phyloP scores from a whole-genome alignment of 2,797 vertebrate genomes.

The Thunnus albacares region DNA sequence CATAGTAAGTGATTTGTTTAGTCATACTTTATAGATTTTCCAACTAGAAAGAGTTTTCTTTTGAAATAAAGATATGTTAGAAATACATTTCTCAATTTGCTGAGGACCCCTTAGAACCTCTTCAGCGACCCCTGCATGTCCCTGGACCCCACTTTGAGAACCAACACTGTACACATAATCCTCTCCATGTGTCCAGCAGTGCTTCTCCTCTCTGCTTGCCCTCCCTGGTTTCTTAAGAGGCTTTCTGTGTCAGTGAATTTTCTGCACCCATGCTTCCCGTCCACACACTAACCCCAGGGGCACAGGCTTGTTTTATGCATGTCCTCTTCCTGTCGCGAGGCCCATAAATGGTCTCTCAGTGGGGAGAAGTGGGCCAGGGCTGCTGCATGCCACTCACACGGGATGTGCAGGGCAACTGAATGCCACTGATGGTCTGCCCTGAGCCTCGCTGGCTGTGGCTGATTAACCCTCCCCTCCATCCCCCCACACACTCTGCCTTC shows the following conservation, averaged over 20 bases:
- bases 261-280: constrained; percentile 68
- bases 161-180: constrained; percentile 26
- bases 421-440: constrained; percentile 46
- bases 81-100: not conserved
- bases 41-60: not conserved
- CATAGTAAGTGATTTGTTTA: not conserved
- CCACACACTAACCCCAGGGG: constrained; percentile 68
- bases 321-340: constrained; percentile 55
- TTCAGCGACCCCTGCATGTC: not conserved
- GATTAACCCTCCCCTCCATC: constrained; percentile 27
- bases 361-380: constrained; percentile 50
- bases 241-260: constrained; percentile 78
- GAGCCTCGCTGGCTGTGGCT: constrained; percentile 34
- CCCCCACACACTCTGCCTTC: not conserved
- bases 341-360: constrained; percentile 72
- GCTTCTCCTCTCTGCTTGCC: constrained; percentile 25
- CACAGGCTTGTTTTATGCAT: constrained; percentile 75
- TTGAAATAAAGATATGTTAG: not conserved
- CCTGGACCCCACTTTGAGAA: constrained; percentile 3
- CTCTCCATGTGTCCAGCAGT: constrained; percentile 46
- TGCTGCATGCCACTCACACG: constrained; percentile 57
- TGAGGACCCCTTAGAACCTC: not conserved
- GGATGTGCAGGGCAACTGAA: constrained; percentile 46
- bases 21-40: not conserved
- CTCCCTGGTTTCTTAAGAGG: constrained; percentile 62